A percentile compares a stretch with the other conserved stretches of the same genome.
Conservation (phyloP, 2,113 vertebrate species). For the Paramisgurnus dabryanus region DNA sequence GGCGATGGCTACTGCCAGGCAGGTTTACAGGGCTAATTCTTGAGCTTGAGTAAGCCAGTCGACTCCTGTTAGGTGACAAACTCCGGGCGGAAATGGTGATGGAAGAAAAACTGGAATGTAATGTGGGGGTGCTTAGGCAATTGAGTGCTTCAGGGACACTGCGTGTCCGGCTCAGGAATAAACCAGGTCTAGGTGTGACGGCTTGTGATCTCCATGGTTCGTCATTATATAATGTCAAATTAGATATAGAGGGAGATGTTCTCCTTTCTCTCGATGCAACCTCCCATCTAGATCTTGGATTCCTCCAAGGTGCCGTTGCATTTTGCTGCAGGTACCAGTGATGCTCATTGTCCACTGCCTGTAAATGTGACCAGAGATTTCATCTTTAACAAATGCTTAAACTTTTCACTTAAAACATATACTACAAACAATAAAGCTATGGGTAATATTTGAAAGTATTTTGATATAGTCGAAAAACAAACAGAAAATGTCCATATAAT, state of each 20-base stretch:
- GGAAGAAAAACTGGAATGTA: conserved; percentile 72
- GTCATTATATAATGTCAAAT: conserved; percentile 45
- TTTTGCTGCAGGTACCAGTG: conserved; percentile 61
- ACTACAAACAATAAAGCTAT: too few relatives aligned
- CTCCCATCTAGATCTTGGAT: conserved; percentile 46
- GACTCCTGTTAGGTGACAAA: conserved; percentile 47
- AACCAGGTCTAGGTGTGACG: conserved; percentile 38
- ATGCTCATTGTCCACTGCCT: conserved; percentile 60
- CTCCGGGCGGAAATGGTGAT: conserved; percentile 76
- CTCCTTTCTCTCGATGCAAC: conserved; percentile 39
- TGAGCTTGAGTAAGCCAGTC: conserved; percentile 29
- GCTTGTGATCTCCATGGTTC: conserved; percentile 36
- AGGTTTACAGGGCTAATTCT: conserved; percentile 3
- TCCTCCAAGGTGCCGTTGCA: conserved; percentile 51
- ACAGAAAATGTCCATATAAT: too few relatives aligned
- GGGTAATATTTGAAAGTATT: too few relatives aligned
- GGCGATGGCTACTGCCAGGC: not conserved
- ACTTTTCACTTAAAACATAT: too few relatives aligned
- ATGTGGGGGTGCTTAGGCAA: conserved; percentile 10
- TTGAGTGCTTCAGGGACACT: conserved; percentile 47
- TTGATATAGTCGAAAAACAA: too few relatives aligned
- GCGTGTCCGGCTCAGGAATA: conserved; percentile 42
- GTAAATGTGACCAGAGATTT: conserved; percentile 16
- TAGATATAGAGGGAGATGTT: conserved; percentile 36
- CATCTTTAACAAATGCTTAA: not conserved